A percentile compares a stretch with the other conserved stretches of the same genome.
These are phyloP conservation scores for Trissolcus brochymenae DNA, from an alignment of 2,888 invertebrate species.

Conservation along the genomic window DNA sequence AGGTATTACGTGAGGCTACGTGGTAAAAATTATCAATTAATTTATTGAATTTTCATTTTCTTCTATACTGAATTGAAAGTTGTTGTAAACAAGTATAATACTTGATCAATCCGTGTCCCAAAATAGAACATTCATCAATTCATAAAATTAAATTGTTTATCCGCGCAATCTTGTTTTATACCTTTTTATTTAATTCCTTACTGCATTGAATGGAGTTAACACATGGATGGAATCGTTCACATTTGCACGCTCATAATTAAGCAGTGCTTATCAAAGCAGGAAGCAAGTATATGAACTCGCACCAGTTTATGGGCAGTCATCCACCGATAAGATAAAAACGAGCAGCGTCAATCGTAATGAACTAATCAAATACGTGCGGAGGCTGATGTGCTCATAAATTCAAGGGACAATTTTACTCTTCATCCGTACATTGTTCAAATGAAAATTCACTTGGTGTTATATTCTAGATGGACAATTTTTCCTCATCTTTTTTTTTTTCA, in stretches of 20 bases:
- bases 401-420: constrained; percentile 13
- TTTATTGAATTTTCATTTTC: neutral
- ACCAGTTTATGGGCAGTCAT: constrained; percentile 25
- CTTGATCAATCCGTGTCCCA: neutral
- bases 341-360: constrained; percentile 36
- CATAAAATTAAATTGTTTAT: constrained; percentile 14
- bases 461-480: neutral
- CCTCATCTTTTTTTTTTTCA: neutral
- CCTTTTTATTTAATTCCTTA: constrained; percentile 11
- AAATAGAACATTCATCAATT: constrained; percentile 9
- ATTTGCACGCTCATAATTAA: constrained; percentile 48
- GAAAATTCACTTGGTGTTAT: neutral
- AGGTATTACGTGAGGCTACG: too few species aligned
- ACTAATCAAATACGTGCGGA: constrained; percentile 34
- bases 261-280: constrained; percentile 53
- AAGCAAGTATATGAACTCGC: constrained; percentile 29
- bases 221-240: constrained; percentile 14
- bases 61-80: neutral
- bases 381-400: constrained; percentile 26
- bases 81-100: constrained; percentile 17
- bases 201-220: constrained; percentile 30
- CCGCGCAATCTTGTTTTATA: constrained; percentile 16
- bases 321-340: constrained; percentile 50
- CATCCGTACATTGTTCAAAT: constrained; percentile 12
- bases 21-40: too few species aligned